These are phyloP conservation scores for silkworm (Bombyx mori) DNA, from an alignment of 1,140 invertebrate genomes.

Conservation along the genomic window DNA sequence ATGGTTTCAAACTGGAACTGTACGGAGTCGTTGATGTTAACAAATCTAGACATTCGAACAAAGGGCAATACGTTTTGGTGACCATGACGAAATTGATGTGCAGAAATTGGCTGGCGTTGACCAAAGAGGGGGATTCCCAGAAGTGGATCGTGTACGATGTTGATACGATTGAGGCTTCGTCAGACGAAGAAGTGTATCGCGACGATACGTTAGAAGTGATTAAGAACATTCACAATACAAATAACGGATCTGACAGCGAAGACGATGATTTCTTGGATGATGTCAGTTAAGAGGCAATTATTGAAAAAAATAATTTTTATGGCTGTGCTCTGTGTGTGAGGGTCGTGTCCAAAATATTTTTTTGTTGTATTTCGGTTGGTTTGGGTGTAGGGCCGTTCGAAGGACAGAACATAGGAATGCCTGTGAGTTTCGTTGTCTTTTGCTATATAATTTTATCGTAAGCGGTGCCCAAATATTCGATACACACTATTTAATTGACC, in stretches of 20 bases:
- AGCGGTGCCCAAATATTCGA: too few species aligned
- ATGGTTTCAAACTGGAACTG: conserved; percentile 44
- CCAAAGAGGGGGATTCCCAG: conserved; percentile 24
- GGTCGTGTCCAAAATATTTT: too few species aligned
- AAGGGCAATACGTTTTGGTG: conserved; percentile 44
- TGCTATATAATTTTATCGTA: too few species aligned
- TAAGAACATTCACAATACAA: conserved; percentile 7
- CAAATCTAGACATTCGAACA: conserved; percentile 33
- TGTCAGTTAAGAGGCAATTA: too few species aligned
- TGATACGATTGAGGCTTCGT: conserved; percentile 41
- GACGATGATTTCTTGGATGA: conserved; percentile 18
- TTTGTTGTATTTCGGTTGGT: too few species aligned
- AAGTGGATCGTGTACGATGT: conserved; percentile 56
- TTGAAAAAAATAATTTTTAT: too few species aligned
- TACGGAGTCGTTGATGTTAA: conserved; percentile 37
- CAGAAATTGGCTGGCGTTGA: conserved; percentile 43
- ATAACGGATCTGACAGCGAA: conserved; percentile 14
- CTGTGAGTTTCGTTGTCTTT: too few species aligned
- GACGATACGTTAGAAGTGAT: conserved; percentile 8
- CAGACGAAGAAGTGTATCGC: conserved; percentile 36
- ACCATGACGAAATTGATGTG: conserved; percentile 37
- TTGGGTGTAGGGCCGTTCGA: too few species aligned
- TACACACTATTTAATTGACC: too few species aligned
- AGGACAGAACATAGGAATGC: too few species aligned
- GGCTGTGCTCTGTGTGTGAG: too few species aligned